These are phyloP conservation scores for Centropristis striata DNA, from an alignment of 2,113 vertebrate species.

Conservation along the genomic window DNA sequence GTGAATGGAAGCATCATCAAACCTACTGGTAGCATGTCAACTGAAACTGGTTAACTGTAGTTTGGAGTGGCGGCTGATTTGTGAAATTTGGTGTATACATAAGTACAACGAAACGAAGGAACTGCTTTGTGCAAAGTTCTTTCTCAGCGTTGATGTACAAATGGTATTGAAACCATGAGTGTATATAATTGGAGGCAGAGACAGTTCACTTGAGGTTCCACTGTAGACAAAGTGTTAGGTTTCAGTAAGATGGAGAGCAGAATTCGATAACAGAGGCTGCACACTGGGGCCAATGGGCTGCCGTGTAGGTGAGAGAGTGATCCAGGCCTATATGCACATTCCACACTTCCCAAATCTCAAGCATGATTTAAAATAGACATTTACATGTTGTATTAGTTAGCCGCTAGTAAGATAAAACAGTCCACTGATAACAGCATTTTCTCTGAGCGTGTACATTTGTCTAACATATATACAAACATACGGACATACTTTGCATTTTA, in stretches of 20 bases:
- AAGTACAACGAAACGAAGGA: not conserved
- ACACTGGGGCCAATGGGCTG: conserved; percentile 47
- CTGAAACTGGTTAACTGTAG: not conserved
- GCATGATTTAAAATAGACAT: conserved; percentile 84
- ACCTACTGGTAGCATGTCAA: not conserved
- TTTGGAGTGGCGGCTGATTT: not conserved
- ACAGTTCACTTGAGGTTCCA: not conserved
- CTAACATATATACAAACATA: conserved; percentile 77
- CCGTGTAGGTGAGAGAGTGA: conserved; percentile 56
- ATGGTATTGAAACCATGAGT: not conserved
- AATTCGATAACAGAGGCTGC: conserved; percentile 22
- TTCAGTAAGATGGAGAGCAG: not conserved
- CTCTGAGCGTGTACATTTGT: conserved; percentile 71
- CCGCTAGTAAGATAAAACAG: conserved; percentile 81
- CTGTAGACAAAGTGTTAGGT: not conserved
- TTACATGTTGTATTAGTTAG: conserved; percentile 72
- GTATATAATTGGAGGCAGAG: not conserved
- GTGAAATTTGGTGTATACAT: not conserved
- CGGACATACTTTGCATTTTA: conserved; percentile 60
- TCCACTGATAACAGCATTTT: conserved; percentile 67
- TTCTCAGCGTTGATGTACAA: not conserved
- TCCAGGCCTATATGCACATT: conserved; percentile 72
- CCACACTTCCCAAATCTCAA: conserved; percentile 75
- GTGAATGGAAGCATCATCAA: not conserved
- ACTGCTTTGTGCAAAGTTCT: not conserved